Evolutionary conservation across 1,140 invertebrate genomes (phyloP), one percentile per base, ranked within the genome.

Genomic region (Diabrotica undecimpunctata): DNA sequence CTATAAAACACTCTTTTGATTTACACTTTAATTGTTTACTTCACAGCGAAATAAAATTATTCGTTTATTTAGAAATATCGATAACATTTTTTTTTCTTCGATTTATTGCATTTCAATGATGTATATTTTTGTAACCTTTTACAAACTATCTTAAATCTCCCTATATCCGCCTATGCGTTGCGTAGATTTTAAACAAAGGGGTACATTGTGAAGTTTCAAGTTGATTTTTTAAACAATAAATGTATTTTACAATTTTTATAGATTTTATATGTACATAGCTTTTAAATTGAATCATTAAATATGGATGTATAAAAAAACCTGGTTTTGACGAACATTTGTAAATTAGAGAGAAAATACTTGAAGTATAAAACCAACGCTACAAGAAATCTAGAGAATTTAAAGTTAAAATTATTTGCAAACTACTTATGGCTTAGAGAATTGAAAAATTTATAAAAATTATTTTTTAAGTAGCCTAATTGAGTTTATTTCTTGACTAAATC

Each of bases 191-290:
- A 46, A 46, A 46, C 41, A 46, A 46, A 46, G 41, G 41, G 41
- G 41, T 46, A 46, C 41, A 46, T 46, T n/a, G 41, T 46, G n/a
- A 46, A 46, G 41, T 46, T 46, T 46, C 8, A 46, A 46, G 41
- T 46, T 46, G 41, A 46, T 46, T 46, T 46, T 46, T 46, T 46
- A 46, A 46, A 46, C 41, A 46, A 46, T 46, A 46, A 46, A 46
- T 46, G 41, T 46, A n/a, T 46, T 46, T 46, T 46, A 46, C 8
- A 46, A 5, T 46, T 46, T 46, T 46, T 46, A 46, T 46, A 46
- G 41, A 46, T 46, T 46, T 6, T 46, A 46, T 46, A 46, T 46
- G 41, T 46, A 46, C 8, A 46, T 46, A 46, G 41, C n/a, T 46
- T 46, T 46, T 46, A 10, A 10, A 46, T 46, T 46, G 41, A 46